phyloP scores from a whole-genome alignment of 2,797 vertebrate species.

The Delichon dasypus region DNA sequence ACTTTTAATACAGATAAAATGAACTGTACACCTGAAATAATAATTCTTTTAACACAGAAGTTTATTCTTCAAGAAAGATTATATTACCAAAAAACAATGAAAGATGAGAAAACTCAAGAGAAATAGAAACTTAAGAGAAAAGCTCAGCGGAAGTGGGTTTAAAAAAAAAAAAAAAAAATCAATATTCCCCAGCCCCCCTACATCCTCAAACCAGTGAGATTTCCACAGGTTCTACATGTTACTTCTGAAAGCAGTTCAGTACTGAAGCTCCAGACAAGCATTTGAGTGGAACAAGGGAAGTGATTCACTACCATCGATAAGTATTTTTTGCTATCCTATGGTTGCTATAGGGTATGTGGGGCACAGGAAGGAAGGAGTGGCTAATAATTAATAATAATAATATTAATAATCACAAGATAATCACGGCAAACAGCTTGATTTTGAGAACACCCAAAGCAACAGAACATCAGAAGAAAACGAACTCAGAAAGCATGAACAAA shows the following conservation, averaged over 20 bases:
- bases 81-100: neutral
- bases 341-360: neutral
- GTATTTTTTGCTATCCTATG: neutral
- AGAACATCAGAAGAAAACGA: constrained; percentile 3
- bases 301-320: neutral
- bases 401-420: neutral
- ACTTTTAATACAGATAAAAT: neutral
- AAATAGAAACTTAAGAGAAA: neutral
- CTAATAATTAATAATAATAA: neutral
- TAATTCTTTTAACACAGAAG: neutral
- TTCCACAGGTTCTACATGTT: neutral
- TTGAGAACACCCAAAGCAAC: neutral
- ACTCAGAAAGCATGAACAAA: neutral
- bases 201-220: neutral
- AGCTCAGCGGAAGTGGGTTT: neutral
- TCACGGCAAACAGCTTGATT: neutral
- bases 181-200: neutral
- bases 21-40: neutral
- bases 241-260: neutral
- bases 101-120: neutral
- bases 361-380: neutral
- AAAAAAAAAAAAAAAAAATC: neutral
- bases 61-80: neutral
- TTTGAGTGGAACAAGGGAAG: neutral
- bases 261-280: neutral